phyloP scores from a whole-genome alignment of 2,797 vertebrate species.

The Chrysolophus pictus region DNA sequence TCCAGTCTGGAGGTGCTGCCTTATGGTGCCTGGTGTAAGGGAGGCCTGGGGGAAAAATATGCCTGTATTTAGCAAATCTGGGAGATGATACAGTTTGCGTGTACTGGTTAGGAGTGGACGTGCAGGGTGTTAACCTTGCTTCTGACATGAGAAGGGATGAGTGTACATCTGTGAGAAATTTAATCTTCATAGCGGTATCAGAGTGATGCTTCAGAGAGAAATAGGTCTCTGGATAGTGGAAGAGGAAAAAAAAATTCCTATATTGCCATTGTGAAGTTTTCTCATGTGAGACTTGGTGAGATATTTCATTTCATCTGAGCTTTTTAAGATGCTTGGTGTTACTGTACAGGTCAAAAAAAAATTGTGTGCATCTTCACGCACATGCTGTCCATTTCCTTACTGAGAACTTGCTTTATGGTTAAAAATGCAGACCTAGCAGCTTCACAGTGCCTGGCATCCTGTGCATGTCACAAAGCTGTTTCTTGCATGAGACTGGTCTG shows the following conservation, averaged over 20 bases:
- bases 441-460: background rate
- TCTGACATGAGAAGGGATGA: background rate
- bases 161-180: background rate
- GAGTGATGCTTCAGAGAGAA: background rate
- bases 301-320: background rate
- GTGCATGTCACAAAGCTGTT: fast-evolving
- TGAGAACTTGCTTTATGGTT: background rate
- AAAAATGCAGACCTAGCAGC: background rate
- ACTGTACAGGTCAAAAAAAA: background rate
- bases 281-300: background rate
- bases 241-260: background rate
- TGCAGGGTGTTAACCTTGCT: background rate
- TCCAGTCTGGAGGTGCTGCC: background rate
- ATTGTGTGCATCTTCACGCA: background rate
- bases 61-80: background rate
- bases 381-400: background rate
- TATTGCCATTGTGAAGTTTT: background rate
- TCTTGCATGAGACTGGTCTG: background rate
- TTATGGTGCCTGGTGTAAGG: background rate
- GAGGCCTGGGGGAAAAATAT: background rate
- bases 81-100: background rate
- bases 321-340: background rate
- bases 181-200: background rate
- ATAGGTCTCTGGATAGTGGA: background rate
- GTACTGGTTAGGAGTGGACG: background rate